Conservation (phyloP, 2,888 invertebrate species). For the Bugulina stolonifera region DNA sequence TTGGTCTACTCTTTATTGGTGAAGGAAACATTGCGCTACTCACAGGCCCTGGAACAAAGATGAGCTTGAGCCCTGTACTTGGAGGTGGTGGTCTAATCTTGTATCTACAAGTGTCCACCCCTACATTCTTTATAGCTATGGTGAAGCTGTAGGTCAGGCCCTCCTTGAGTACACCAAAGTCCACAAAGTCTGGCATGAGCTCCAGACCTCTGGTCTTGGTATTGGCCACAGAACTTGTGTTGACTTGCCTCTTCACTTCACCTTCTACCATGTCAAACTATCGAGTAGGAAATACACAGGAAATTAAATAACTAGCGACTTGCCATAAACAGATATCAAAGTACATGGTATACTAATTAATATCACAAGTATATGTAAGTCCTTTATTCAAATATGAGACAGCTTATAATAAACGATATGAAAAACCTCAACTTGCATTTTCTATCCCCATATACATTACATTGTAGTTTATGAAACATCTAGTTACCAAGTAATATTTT, state of each 20-base stretch:
- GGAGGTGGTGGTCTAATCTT: slow-evolving; percentile 52
- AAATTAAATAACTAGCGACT: too few species aligned
- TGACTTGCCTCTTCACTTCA: slow-evolving; percentile 44
- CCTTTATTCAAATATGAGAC: too few species aligned
- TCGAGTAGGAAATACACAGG: too few species aligned
- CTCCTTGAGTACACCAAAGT: slow-evolving; percentile 51
- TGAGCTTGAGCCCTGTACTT: slow-evolving; percentile 47
- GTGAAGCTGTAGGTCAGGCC: slow-evolving; percentile 47
- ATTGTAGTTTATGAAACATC: too few species aligned
- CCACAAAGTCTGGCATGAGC: slow-evolving; percentile 45
- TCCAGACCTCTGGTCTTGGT: slow-evolving; percentile 44
- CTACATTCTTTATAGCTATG: slow-evolving; percentile 48
- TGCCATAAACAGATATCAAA: too few species aligned
- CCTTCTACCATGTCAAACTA: slow-evolving; percentile 46
- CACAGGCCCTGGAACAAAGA: slow-evolving; percentile 50
- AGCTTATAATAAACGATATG: too few species aligned
- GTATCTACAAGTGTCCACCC: slow-evolving; percentile 50
- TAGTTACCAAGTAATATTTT: too few species aligned
- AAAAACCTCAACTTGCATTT: too few species aligned
- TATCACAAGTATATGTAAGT: too few species aligned
- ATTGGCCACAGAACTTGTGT: slow-evolving; percentile 38
- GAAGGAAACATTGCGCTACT: slow-evolving; percentile 32
- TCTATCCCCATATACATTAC: too few species aligned
- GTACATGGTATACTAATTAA: too few species aligned
- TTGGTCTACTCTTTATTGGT: too few species aligned